These are phyloP conservation scores for Hesperia comma DNA, from an alignment of 2,888 invertebrate genomes.

Conservation along the genomic window DNA sequence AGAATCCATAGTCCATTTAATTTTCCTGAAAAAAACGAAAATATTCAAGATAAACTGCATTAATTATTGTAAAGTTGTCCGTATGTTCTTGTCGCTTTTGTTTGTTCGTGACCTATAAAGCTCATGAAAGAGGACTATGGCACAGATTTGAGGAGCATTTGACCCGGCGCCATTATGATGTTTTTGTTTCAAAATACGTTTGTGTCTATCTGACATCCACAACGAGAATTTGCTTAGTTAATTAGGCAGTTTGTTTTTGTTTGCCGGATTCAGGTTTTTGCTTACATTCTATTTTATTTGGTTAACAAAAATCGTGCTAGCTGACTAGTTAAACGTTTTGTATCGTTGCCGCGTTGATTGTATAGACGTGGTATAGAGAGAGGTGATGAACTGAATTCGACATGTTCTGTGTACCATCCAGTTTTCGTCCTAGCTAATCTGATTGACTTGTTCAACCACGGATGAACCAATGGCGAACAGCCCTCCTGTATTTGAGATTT, in stretches of 20 bases:
- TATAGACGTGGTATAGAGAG: too few species aligned
- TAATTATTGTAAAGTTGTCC: conserved; percentile 2
- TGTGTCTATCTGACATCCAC: conserved; percentile 32
- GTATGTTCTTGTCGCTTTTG: conserved; percentile 4
- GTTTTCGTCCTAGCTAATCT: too few species aligned
- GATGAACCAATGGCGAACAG: too few species aligned
- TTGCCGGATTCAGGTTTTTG: conserved; percentile 20
- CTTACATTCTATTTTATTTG: conserved; percentile 18
- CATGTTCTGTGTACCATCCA: too few species aligned
- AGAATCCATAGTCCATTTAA: too few species aligned
- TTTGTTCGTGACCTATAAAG: conserved; percentile 31
- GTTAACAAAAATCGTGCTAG: neutral
- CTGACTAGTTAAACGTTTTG: too few species aligned
- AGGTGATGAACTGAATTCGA: too few species aligned
- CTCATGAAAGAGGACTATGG: conserved; percentile 18
- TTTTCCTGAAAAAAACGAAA: neutral
- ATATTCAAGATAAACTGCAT: neutral
- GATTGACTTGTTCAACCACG: too few species aligned
- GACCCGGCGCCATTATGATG: conserved; percentile 32
- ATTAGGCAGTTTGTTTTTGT: conserved; percentile 30
- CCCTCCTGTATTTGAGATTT: too few species aligned
- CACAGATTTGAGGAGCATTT: conserved; percentile 29
- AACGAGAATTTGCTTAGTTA: conserved; percentile 35
- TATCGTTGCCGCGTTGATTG: too few species aligned
- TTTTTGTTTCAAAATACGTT: conserved; percentile 29